Conservation (phyloP, 2,797 vertebrate genomes). For the Gymnopithys bicolor region DNA sequence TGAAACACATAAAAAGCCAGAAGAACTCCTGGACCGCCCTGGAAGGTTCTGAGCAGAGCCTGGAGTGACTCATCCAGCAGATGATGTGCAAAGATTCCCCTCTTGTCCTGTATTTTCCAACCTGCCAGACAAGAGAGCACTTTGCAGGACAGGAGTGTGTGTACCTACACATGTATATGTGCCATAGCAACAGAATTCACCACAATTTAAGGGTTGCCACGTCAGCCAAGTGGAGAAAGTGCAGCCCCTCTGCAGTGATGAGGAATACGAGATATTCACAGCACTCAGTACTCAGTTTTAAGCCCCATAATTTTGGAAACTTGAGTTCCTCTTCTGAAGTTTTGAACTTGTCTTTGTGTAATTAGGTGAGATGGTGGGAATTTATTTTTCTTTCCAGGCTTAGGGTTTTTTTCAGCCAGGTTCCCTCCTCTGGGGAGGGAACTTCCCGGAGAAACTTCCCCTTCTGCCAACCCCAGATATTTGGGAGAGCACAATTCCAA, state of each 20-base stretch:
- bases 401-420: neutral
- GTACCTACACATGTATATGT: neutral
- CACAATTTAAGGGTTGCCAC: neutral
- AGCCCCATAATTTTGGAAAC: neutral
- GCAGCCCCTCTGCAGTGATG: neutral
- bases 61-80: slow-evolving; percentile 56
- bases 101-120: slow-evolving; percentile 52
- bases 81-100: slow-evolving; percentile 14
- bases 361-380: slow-evolving; percentile 18
- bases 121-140: slow-evolving; percentile 15
- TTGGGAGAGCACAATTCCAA: neutral
- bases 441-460: neutral
- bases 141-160: neutral
- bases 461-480: neutral
- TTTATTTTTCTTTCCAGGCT: neutral
- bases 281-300: neutral
- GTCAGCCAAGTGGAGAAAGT: neutral
- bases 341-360: neutral
- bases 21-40: slow-evolving; percentile 2
- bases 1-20: neutral
- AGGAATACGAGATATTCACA: neutral
- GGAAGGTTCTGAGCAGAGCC: neutral
- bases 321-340: neutral
- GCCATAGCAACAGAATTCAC: neutral
- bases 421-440: neutral